These are phyloP conservation scores for Cydia amplana DNA, from an alignment of 1,140 invertebrate species.

Conservation along the genomic window DNA sequence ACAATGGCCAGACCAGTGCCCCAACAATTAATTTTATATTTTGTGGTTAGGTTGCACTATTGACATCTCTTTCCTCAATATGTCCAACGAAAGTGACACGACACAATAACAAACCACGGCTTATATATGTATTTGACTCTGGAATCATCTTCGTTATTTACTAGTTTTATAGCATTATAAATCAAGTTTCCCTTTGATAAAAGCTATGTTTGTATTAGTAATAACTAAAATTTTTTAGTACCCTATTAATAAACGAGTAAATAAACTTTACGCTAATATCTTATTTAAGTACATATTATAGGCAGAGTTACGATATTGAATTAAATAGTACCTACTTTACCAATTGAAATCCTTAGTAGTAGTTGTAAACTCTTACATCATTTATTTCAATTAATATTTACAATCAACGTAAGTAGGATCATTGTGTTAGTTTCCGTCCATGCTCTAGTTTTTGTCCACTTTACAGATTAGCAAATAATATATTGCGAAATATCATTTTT, in stretches of 20 bases:
- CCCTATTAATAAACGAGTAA: background rate
- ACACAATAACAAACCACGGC: no score
- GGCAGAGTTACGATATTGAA: background rate
- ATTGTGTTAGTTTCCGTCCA: no score
- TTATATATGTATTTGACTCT: no score
- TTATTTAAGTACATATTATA: background rate
- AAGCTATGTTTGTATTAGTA: background rate
- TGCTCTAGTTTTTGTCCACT: no score
- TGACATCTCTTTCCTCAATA: no score
- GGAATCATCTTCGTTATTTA: background rate
- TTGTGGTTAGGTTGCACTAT: background rate
- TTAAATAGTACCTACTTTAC: background rate
- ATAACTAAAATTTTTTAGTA: background rate
- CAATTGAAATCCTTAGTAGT: background rate
- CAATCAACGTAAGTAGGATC: no score
- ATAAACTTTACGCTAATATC: background rate
- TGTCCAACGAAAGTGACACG: no score
- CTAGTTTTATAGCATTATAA: background rate
- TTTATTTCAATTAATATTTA: no score
- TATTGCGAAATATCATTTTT: no score
- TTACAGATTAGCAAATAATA: no score
- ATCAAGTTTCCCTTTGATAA: constrained; percentile 2
- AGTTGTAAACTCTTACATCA: background rate
- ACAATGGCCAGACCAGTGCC: background rate
- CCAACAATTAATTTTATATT: background rate